A percentile compares a stretch with the other conserved stretches of the same genome.
Conservation (phyloP, 2,888 invertebrate genomes). For the Drosophila siamana region DNA sequence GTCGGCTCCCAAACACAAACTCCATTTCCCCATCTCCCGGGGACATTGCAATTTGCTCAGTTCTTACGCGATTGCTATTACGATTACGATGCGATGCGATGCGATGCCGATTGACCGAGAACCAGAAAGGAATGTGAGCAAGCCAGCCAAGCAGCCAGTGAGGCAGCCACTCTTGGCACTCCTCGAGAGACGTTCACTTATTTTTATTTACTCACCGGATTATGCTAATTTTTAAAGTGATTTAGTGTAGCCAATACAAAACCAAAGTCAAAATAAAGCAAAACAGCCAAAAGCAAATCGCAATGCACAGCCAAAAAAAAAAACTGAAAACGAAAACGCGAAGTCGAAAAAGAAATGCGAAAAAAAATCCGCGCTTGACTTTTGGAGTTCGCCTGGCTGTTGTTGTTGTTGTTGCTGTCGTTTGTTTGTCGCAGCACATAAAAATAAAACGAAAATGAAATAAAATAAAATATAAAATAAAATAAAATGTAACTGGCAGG, state of each 20-base stretch:
- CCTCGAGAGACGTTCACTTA: conserved; percentile 67
- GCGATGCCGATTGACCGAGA: conserved; percentile 44
- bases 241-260: conserved; percentile 74
- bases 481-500: conserved; percentile 70
- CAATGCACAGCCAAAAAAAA: conserved; percentile 16
- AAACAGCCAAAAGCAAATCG: conserved; percentile 30
- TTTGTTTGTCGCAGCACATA: conserved; percentile 45
- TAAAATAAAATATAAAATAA: conserved; percentile 58
- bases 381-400: conserved; percentile 24
- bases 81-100: conserved; percentile 21
- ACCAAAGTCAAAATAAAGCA: conserved; percentile 38
- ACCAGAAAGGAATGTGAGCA: conserved; percentile 33
- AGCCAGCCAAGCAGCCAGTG: conserved; percentile 4
- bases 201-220: conserved; percentile 80
- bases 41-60: conserved; percentile 40
- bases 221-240: conserved; percentile 81
- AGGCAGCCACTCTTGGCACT: conserved; percentile 30
- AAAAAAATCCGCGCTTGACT: conserved; percentile 34
- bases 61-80: conserved; percentile 38
- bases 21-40: background rate
- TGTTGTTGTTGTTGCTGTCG: conserved; percentile 18
- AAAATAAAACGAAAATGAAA: conserved; percentile 67
- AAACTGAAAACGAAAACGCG: background rate
- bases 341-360: conserved; percentile 10
- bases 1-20: background rate